Percentiles rank a stretch among this genome's conserved stretches.
Evolutionary conservation across 2,888 invertebrate genomes (phyloP).

Genomic region (Liodrosophila aerea): DNA sequence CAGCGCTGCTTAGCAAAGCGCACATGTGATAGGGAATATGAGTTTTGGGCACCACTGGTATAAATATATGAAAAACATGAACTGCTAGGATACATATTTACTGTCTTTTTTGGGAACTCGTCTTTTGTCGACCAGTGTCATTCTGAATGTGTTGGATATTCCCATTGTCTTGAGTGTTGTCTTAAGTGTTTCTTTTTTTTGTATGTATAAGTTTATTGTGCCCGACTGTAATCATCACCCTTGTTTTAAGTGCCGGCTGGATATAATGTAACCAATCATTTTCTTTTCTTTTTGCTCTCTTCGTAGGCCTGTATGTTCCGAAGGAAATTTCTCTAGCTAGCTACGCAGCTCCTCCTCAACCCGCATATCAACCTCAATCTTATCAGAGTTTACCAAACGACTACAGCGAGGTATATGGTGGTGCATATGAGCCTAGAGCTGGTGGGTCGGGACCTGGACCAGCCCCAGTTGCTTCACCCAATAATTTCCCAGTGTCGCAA

Average conservation of each 20-base stretch:
- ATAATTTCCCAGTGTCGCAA: conserved; percentile 32
- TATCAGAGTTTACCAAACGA: conserved; percentile 6
- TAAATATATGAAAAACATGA: too few relatives aligned
- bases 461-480: too few relatives aligned
- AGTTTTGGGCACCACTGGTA: too few relatives aligned
- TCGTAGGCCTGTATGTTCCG: conserved; percentile 80
- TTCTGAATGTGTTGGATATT: background rate
- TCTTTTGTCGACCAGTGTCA: too few relatives aligned
- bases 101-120: too few relatives aligned
- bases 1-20: too few relatives aligned
- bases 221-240: too few relatives aligned
- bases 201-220: background rate
- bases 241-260: too few relatives aligned
- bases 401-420: background rate
- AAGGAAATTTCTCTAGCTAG: conserved; percentile 81
- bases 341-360: conserved; percentile 78
- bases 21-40: too few relatives aligned
- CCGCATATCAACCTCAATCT: conserved; percentile 1
- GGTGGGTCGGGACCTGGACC: background rate
- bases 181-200: background rate
- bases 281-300: background rate
- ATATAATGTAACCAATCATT: too few relatives aligned
- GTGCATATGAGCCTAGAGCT: too few relatives aligned
- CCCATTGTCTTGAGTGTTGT: background rate
- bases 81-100: too few relatives aligned